Percentiles rank a stretch among this genome's conserved stretches.
Evolutionary conservation across 2,113 vertebrate species (phyloP).

Genomic region (Conger conger): DNA sequence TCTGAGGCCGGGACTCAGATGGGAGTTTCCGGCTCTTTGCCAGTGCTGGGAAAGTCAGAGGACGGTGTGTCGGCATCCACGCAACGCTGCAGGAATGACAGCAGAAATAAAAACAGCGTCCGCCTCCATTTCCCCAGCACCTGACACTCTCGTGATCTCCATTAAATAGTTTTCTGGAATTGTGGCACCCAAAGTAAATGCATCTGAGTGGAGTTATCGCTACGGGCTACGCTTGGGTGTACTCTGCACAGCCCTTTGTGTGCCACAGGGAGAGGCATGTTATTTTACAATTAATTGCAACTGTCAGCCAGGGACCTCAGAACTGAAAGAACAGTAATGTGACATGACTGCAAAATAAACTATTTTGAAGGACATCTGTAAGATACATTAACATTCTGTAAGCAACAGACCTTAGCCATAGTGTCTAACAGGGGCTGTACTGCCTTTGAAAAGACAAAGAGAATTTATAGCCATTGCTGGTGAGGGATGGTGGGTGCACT

Average conservation of each 20-base stretch:
- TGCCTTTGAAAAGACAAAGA: slow-evolving; percentile 62
- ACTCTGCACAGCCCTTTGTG: slow-evolving; percentile 73
- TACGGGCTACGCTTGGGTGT: slow-evolving; percentile 81
- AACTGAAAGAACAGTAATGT: slow-evolving; percentile 86
- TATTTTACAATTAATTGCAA: slow-evolving; percentile 93
- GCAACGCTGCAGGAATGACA: not conserved
- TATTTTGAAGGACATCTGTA: slow-evolving; percentile 86
- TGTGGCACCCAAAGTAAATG: slow-evolving; percentile 75
- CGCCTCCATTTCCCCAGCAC: slow-evolving; percentile 39
- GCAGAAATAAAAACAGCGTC: slow-evolving; percentile 35
- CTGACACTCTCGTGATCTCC: slow-evolving; percentile 46
- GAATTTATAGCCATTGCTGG: slow-evolving; percentile 66
- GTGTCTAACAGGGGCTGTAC: slow-evolving; percentile 31
- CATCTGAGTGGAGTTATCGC: slow-evolving; percentile 78
- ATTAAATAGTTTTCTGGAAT: slow-evolving; percentile 43
- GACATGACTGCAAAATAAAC: slow-evolving; percentile 87
- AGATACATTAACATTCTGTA: slow-evolving; percentile 69
- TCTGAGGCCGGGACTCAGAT: slow-evolving; percentile 59
- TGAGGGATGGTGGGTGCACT: slow-evolving; percentile 57
- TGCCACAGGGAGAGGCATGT: slow-evolving; percentile 83
- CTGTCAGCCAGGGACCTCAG: slow-evolving; percentile 85
- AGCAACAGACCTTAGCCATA: slow-evolving; percentile 44
- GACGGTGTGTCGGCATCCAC: slow-evolving; percentile 21
- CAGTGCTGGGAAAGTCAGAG: slow-evolving; percentile 44
- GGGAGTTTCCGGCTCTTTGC: slow-evolving; percentile 52